phyloP scores from a whole-genome alignment of 1,140 invertebrate genomes.

The Papilio dardanus region DNA sequence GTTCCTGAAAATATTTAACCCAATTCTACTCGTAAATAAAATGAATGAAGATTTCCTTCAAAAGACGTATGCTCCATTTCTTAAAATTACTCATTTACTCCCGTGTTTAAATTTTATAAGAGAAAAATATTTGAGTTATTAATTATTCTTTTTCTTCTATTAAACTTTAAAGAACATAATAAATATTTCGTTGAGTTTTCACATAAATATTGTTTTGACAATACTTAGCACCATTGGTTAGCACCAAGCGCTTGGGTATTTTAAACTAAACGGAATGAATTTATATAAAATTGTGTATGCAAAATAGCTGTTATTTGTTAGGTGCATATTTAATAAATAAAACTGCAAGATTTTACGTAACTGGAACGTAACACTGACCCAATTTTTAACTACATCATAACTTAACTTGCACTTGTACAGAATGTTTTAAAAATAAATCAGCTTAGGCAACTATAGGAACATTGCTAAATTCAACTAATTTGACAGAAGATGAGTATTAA shows the following conservation, averaged over 20 bases:
- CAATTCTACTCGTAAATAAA: not conserved
- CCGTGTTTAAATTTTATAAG: no score
- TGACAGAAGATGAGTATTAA: no score
- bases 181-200: no score
- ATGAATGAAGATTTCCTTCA: not conserved
- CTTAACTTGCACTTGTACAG: not conserved
- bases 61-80: not conserved
- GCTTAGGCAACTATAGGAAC: not conserved
- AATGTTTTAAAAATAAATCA: slow-evolving; percentile 15
- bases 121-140: no score
- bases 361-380: slow-evolving; percentile 19
- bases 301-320: not conserved
- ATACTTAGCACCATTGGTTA: not conserved
- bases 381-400: slow-evolving; percentile 18
- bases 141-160: no score
- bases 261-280: not conserved
- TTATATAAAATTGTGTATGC: not conserved
- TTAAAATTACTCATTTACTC: not conserved
- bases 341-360: slow-evolving; percentile 4
- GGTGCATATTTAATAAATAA: slow-evolving; percentile 18
- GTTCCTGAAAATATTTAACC: not conserved
- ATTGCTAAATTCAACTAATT: no score
- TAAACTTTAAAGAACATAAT: no score
- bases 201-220: no score
- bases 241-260: not conserved